phyloP scores from a whole-genome alignment of 2,113 vertebrate genomes.

The Emydocephalus ijimae region DNA sequence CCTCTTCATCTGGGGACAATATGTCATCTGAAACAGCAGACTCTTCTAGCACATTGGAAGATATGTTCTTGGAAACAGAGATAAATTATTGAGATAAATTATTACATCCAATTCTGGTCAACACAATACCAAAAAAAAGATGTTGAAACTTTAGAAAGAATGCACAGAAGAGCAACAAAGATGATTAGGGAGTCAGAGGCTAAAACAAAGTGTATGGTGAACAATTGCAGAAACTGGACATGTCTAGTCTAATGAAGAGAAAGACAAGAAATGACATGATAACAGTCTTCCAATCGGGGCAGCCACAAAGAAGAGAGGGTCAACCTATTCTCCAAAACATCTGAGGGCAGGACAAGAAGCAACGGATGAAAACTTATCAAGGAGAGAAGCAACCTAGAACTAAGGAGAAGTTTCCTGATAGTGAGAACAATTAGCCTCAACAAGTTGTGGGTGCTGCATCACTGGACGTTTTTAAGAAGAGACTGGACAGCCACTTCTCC shows the following conservation, averaged over 20 bases:
- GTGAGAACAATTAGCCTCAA: neutral
- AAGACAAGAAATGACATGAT: neutral
- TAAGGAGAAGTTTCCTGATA: neutral
- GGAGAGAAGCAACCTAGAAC: neutral
- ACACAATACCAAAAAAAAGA: neutral
- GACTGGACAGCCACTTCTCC: neutral
- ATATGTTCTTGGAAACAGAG: slow-evolving; percentile 74
- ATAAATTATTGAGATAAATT: neutral
- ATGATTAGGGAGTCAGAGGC: neutral
- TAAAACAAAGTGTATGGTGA: neutral
- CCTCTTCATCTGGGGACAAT: slow-evolving; percentile 88
- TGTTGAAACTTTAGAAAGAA: neutral
- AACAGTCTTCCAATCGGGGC: neutral
- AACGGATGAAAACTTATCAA: neutral
- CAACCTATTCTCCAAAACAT: neutral
- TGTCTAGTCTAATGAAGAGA: neutral
- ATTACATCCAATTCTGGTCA: neutral
- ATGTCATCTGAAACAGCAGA: slow-evolving; percentile 89
- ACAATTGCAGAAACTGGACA: neutral
- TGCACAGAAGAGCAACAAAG: neutral
- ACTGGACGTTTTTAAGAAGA: neutral
- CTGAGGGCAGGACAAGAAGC: neutral
- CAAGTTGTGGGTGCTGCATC: neutral
- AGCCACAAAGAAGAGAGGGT: neutral
- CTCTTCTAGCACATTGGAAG: slow-evolving; percentile 88